Evolutionary conservation across 2,113 vertebrate species (phyloP).

Genomic region (Cinclus mexicanus): DNA sequence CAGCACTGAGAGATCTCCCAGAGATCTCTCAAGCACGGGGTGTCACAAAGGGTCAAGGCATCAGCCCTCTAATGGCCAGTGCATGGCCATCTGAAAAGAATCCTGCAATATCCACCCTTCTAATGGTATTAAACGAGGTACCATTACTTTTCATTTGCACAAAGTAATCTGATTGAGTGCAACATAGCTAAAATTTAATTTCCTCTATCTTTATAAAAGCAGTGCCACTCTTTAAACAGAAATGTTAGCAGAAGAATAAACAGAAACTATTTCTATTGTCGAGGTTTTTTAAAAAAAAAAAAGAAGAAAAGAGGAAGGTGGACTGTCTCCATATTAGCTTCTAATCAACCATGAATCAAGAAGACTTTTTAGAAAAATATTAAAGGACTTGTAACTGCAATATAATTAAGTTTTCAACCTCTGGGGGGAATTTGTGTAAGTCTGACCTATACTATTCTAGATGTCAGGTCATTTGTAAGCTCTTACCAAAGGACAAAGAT

Average conservation of each 20-base stretch:
- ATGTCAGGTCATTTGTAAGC: neutral
- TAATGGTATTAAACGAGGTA: constrained; percentile 60
- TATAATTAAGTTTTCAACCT: constrained; percentile 34
- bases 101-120: neutral
- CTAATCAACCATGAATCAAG: constrained; percentile 55
- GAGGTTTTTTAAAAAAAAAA: neutral
- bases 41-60: neutral
- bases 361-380: neutral
- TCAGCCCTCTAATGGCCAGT: neutral
- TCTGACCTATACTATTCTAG: neutral
- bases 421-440: constrained; percentile 29
- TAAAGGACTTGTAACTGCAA: constrained; percentile 47
- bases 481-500: neutral
- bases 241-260: constrained; percentile 62
- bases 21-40: neutral
- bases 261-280: constrained; percentile 57
- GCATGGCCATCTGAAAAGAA: neutral
- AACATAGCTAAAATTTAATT: constrained; percentile 64
- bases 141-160: constrained; percentile 65
- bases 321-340: constrained; percentile 53
- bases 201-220: constrained; percentile 69
- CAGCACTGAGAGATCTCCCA: neutral
- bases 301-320: constrained; percentile 23
- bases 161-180: constrained; percentile 61
- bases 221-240: constrained; percentile 46